These are phyloP conservation scores for Gobio occitaniae DNA, from an alignment of 2,797 vertebrate genomes.

Conservation along the genomic window DNA sequence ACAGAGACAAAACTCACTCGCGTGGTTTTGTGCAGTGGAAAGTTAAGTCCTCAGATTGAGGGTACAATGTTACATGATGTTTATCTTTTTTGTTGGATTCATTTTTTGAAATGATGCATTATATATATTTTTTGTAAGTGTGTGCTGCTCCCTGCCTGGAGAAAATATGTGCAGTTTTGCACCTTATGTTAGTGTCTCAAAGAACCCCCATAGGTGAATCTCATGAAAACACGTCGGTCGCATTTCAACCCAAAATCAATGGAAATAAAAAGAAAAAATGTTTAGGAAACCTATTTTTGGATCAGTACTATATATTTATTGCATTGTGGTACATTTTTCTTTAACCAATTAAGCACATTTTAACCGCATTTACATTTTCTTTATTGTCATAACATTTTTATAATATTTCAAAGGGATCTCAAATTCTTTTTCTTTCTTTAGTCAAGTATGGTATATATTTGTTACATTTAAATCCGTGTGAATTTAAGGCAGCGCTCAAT, in stretches of 20 bases:
- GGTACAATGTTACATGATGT: slow-evolving; percentile 69
- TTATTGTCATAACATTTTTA: neutral
- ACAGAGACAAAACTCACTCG: slow-evolving; percentile 64
- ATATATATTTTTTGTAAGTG: slow-evolving; percentile 54
- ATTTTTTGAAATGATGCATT: slow-evolving; percentile 59
- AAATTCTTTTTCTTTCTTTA: neutral
- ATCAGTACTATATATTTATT: neutral
- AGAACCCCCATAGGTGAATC: neutral
- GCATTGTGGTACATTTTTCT: neutral
- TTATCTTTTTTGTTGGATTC: slow-evolving; percentile 64
- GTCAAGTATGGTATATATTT: neutral
- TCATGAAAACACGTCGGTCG: neutral
- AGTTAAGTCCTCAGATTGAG: slow-evolving; percentile 81
- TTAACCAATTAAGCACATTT: neutral
- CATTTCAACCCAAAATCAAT: slow-evolving; percentile 8
- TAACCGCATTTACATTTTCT: neutral
- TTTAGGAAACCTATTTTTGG: neutral
- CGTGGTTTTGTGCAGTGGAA: slow-evolving; percentile 70
- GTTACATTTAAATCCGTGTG: neutral
- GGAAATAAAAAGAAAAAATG: neutral
- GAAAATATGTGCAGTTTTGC: slow-evolving; percentile 33
- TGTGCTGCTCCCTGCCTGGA: slow-evolving; percentile 61
- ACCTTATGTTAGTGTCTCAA: slow-evolving; percentile 24
- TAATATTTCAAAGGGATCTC: neutral
- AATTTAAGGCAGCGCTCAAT: neutral